Conservation (phyloP, 2,797 vertebrate genomes). For the Coregonus ussuriensis region DNA sequence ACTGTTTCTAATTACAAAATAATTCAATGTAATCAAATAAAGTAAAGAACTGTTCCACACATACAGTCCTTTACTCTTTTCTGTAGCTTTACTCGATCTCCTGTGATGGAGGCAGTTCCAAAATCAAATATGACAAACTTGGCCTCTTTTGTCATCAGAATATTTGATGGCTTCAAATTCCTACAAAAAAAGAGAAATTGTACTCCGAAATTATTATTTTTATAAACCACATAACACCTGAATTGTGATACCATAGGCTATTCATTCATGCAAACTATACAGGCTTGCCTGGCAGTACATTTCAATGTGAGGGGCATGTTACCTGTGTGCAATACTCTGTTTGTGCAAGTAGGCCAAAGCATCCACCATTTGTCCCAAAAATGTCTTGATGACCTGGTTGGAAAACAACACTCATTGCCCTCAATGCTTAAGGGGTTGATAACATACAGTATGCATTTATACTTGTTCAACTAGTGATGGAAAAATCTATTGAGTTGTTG, state of each 20-base stretch:
- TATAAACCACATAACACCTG: not conserved
- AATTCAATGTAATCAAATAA: too few species aligned
- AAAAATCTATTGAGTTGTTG: not conserved
- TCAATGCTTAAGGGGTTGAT: not conserved
- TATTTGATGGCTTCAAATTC: constrained; percentile 82
- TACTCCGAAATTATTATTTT: not conserved
- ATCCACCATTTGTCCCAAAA: constrained; percentile 74
- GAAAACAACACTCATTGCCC: too few species aligned
- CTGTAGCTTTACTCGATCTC: constrained; percentile 69
- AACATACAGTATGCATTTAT: not conserved
- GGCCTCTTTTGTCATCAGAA: constrained; percentile 51
- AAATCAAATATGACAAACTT: constrained; percentile 76
- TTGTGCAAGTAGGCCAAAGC: constrained; percentile 73
- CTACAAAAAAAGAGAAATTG: constrained; percentile 50
- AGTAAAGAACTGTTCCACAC: not conserved
- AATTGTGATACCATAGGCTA: not conserved
- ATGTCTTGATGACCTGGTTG: constrained; percentile 65
- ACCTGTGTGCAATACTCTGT: constrained; percentile 74
- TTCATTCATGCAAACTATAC: not conserved
- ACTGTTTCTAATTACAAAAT: too few species aligned
- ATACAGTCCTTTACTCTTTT: constrained; percentile 61
- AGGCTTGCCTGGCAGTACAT: not conserved
- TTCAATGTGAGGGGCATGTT: not conserved
- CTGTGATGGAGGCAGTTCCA: constrained; percentile 63
- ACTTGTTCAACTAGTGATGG: too few species aligned